Percentiles rank a stretch among this genome's conserved stretches.
Conservation (phyloP, 1,140 invertebrate genomes). For the Caerostris darwini region DNA sequence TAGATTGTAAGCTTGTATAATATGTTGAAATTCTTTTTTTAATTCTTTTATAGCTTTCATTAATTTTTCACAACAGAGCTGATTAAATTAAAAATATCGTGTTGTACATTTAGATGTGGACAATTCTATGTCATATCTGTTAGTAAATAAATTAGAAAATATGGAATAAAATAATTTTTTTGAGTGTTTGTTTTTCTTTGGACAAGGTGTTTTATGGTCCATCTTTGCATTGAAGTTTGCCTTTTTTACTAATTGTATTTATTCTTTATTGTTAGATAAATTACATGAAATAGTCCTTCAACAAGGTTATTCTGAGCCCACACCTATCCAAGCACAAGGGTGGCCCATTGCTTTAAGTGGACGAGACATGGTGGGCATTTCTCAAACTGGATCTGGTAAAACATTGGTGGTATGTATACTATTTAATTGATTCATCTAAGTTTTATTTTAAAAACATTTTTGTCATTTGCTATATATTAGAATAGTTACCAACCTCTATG, state of each 20-base stretch:
- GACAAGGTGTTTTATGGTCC: not conserved
- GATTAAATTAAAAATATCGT: too few relatives aligned
- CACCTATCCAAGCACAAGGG: constrained; percentile 92
- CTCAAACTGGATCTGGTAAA: constrained; percentile 96
- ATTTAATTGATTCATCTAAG: not conserved
- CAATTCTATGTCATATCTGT: too few relatives aligned
- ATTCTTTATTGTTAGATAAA: constrained; percentile 80
- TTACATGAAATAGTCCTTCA: constrained; percentile 81
- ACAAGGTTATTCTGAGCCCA: constrained; percentile 88
- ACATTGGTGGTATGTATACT: constrained; percentile 86
- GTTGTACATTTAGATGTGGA: too few relatives aligned
- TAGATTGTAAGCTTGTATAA: too few relatives aligned
- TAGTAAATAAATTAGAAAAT: too few relatives aligned
- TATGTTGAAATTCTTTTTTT: too few relatives aligned
- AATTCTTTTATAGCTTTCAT: too few relatives aligned
- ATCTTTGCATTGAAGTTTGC: not conserved
- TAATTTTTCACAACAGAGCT: too few relatives aligned
- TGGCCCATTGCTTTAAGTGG: constrained; percentile 97
- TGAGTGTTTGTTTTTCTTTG: not conserved
- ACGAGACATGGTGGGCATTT: constrained; percentile 94
- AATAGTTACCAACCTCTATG: not conserved
- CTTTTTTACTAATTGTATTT: not conserved
- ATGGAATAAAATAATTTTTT: too few relatives aligned
- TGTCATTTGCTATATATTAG: not conserved
- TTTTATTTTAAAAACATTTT: not conserved